Percentiles rank a stretch among this genome's conserved stretches.
Conservation (phyloP, 2,888 invertebrate species). For the Elegia similella region DNA sequence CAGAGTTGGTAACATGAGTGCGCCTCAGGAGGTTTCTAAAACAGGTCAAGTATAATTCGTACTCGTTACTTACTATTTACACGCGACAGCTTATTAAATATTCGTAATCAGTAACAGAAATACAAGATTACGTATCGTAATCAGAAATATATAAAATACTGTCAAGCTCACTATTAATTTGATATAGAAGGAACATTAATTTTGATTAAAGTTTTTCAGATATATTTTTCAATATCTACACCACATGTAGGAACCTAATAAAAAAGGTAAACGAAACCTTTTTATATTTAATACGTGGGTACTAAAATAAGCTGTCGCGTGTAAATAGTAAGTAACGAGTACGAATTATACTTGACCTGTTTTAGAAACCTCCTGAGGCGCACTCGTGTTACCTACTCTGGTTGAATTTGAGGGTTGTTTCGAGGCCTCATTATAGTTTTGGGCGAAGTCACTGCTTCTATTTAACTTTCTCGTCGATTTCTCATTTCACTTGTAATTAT, state of each 20-base stretch:
- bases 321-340: conserved; percentile 50
- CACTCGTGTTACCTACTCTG: conserved; percentile 19
- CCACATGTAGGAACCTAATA: too few species aligned
- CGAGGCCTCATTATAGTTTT: conserved; percentile 46
- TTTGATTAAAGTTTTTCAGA: too few species aligned
- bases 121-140: too few species aligned
- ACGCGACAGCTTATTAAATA: conserved; percentile 41
- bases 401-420: conserved; percentile 33
- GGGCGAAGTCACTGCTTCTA: conserved; percentile 39
- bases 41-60: conserved; percentile 61
- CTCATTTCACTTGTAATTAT: background rate
- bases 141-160: too few species aligned
- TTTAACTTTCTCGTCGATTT: conserved; percentile 27
- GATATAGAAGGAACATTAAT: too few species aligned
- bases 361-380: conserved; percentile 45
- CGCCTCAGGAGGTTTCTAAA: conserved; percentile 45
- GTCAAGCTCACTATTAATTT: too few species aligned
- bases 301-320: conserved; percentile 33
- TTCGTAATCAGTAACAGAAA: too few species aligned
- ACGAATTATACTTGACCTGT: conserved; percentile 61
- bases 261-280: background rate
- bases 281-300: background rate
- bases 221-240: too few species aligned
- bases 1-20: conserved; percentile 19
- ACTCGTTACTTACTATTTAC: conserved; percentile 48